Evolutionary conservation across 2,797 vertebrate species (phyloP), one percentile per base, ranked within the genome.

Genomic region (Euphonia xanthogaster): DNA sequence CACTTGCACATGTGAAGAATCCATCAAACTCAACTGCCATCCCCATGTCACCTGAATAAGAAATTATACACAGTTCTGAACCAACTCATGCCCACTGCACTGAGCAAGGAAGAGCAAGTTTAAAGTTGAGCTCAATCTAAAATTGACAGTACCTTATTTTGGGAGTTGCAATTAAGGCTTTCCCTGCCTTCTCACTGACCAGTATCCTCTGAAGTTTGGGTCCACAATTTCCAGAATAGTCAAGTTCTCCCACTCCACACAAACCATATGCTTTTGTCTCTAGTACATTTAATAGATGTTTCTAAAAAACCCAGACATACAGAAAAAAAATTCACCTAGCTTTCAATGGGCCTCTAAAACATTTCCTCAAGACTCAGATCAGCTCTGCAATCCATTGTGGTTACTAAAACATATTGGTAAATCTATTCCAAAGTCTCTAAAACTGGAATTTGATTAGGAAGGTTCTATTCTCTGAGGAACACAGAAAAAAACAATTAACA

Each of bases 1-100:
- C 15, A 33, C 24, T 50, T 4, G 3, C 2, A 6, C n/a, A 50
- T 0, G 5, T 2, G 10, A 27, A 30, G 21, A 71, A 25, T 42
- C 57, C 83, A 51, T 33, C 2, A 1, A 74, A 61, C 24, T 4
- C 27, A 68, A 23, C 15, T 53, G 39, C 23, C 61, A 71, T 25
- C 8, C 35, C 10, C 45, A 11, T 1, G 5, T 13, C 68, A 68
- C 27, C 5, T 18, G 14, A 40, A 3, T 7, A 30, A 70, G 71
- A 57, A 57, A 22, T 42, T 31, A 10, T 1, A 45, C 9, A 12
- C 10, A 58, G 28, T 13, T 55, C 54, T 47, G 57, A 92, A 86
- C 15, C 15, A 66, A 76, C 13, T 37, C 66, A 28, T 8, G 25
- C n/a, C 30, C 23, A 24, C 24, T 5, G 7, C n/a, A 66, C 24